Conservation (phyloP, 2,797 vertebrate species). For the Cynodonichthys magdalenae region DNA sequence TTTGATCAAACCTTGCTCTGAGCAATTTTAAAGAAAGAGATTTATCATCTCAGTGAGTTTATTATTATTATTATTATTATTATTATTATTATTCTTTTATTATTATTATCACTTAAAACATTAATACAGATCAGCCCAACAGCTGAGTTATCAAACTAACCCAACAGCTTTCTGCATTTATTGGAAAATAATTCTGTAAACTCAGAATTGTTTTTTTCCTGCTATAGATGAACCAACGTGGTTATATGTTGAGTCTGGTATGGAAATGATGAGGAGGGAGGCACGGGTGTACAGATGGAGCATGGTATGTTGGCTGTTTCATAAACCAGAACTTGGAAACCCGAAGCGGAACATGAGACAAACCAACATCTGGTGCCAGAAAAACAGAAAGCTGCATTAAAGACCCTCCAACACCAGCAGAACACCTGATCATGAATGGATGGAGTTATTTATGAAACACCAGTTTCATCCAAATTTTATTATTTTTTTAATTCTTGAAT, state of each 20-base stretch:
- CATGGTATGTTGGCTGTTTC: not conserved
- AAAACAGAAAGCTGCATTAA: not conserved
- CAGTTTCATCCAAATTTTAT: not conserved
- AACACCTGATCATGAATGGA: not conserved
- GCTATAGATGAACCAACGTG: not conserved
- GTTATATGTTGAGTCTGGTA: not conserved
- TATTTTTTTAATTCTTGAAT: too few relatives aligned
- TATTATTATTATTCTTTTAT: too few relatives aligned
- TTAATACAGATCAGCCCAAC: too few relatives aligned
- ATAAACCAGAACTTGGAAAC: not conserved
- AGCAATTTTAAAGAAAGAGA: too few relatives aligned
- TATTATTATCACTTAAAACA: too few relatives aligned
- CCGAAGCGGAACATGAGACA: not conserved
- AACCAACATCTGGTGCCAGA: not conserved
- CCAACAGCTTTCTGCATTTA: too few relatives aligned
- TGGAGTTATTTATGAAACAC: not conserved
- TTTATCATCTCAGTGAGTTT: too few relatives aligned
- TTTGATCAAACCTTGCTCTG: too few relatives aligned
- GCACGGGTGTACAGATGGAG: not conserved
- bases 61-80: too few relatives aligned
- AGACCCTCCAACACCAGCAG: not conserved
- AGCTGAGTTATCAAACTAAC: too few relatives aligned
- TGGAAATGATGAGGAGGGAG: not conserved
- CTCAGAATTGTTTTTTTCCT: not conserved
- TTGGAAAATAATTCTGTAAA: too few relatives aligned